Conservation (phyloP, 2,888 invertebrate genomes). For the Hylaea fasciaria region DNA sequence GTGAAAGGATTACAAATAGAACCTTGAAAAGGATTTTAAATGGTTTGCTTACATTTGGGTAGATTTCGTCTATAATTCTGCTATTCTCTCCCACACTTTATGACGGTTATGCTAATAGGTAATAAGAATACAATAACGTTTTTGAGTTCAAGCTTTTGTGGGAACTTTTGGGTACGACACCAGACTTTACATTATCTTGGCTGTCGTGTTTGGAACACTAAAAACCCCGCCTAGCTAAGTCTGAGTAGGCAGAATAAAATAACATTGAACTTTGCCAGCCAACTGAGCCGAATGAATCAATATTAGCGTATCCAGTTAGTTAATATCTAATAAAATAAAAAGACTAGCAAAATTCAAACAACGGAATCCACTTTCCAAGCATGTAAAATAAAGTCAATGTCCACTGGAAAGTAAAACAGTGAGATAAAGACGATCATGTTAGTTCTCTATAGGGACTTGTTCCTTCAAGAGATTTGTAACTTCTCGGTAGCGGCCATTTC, state of each 20-base stretch:
- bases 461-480: conserved; percentile 20
- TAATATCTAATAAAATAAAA: not conserved
- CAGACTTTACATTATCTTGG: not conserved
- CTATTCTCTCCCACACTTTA: conserved; percentile 29
- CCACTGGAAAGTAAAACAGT: not conserved
- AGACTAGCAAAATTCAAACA: not conserved
- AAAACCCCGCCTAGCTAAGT: no score
- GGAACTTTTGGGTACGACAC: not conserved
- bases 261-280: no score
- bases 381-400: conserved; percentile 2
- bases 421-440: conserved; percentile 17
- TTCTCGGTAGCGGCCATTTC: conserved; percentile 10
- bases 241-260: no score
- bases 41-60: conserved; percentile 34
- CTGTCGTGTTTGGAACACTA: no score
- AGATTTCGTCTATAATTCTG: conserved; percentile 26
- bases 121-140: conserved; percentile 17
- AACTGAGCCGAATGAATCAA: no score
- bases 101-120: conserved; percentile 30
- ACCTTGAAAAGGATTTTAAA: conserved; percentile 35
- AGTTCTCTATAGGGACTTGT: conserved; percentile 13
- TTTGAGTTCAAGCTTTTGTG: conserved; percentile 8
- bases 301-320: no score
- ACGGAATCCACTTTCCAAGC: not conserved
- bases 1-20: conserved; percentile 36